Evolutionary conservation across 2,113 vertebrate genomes (phyloP), one percentile per base, ranked within the genome.

Genomic region (Engystomops pustulosus): DNA sequence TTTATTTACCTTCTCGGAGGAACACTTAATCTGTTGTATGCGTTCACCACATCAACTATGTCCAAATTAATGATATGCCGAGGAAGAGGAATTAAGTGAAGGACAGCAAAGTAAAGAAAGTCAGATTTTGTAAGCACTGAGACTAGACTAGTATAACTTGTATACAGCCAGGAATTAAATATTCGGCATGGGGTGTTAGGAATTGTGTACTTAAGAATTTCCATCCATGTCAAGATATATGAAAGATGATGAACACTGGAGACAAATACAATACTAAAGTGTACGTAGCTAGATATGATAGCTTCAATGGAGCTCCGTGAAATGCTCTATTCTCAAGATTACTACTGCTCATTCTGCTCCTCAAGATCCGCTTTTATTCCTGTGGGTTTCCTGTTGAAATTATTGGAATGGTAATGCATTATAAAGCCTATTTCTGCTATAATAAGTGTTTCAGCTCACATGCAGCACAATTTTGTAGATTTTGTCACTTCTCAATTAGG

Each of bases 11-110:
- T 82, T 82, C 80, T 72, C 34, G 3, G 80, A 72, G 69, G 80
- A 82, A 82, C 80, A 82, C 49, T 82, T 82, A 82, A 82, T 82
- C 80, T 82, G 68, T 72, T 72, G 68, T 27, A 44, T 32, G 80
- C 17, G 32, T 12, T 74, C 38, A 25, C 68, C 80, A 60, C 69
- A 72, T 82, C 80, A 82, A 72, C 23, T 7, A 38, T 25, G 71
- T 82, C 68, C 36, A 81, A 71, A 81, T 81, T 81, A 81, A 81
- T 81, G 68, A 81, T 81, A 71, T 71, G 80, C 47, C 58, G 25
- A 45, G 69, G 74, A 60, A 23, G 36, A 14, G 80, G 80, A 72
- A 82, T 72, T 60, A 72, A 20, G 10, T 68, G 10, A 82, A 58
- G 55, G 68, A 60, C 80, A 82, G 68, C 9, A 44, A 65, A 80